Base-by-base conservation (phyloP, 2,797 vertebrate genomes). In the Hephaestus fuliginosus region DNA sequence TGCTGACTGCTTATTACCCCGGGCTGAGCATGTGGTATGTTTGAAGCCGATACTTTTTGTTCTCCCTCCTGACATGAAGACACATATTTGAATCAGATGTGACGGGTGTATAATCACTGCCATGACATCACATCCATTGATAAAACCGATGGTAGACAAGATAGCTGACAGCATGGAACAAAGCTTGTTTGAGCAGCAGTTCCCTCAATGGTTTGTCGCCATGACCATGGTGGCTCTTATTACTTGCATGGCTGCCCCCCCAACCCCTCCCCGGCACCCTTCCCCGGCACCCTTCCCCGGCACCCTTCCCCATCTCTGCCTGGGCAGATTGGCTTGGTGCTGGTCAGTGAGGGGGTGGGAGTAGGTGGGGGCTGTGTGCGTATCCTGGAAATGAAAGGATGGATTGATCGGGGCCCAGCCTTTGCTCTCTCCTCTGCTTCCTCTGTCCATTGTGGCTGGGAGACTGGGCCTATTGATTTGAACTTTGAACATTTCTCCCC, bases 381-480 rank as follows among this genome's bases (percentile, higher is more conserved):
- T 83, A 91, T 86, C 85, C 86, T 87, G 84, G 86, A 92, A 92
- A 95, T 96, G 95, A 96, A 96, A 94, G 95, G 93, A 91, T 74
- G 91, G 93, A 95, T 96, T 96, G 95, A 96, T 96, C 91, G 89
- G 91, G 88, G 86, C 88, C 82, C 91, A 80, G 93, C 79, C 90
- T 90, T 92, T 91, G 92, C 90, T 25, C 85, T 94, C 89, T 92
- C 85, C 87, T 90, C 86, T 65, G 92, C 91, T 89, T 91, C 94
- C 95, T 96, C 94, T 96, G 94, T 96, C 88, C 90, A 93, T 96
- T 95, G 94, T 96, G 84, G 83, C 82, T 43, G 60, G 74, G 88
- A 94, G 94, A 96, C 94, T 95, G 89, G 92, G 88, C 90, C 95
- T 93, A 94, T 96, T 95, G 93, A 96, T 25, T 94, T 82, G 85